phyloP scores from a whole-genome alignment of 1,140 invertebrate genomes.

The Euschistus heros region DNA sequence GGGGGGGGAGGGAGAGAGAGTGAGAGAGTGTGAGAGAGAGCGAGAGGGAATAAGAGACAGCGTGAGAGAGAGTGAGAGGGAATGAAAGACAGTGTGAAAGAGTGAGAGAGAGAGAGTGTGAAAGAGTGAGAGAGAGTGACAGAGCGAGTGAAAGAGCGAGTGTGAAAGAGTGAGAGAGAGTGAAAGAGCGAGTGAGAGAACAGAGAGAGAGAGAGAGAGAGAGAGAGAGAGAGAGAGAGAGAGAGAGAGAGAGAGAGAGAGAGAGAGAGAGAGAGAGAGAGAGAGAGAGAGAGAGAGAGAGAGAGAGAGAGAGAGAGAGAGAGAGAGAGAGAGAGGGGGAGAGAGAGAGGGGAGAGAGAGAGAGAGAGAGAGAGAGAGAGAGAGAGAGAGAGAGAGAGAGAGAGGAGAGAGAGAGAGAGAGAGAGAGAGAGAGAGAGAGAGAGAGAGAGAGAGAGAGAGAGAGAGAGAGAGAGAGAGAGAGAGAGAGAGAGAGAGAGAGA shows the following conservation, averaged over 20 bases:
- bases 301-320: neutral
- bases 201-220: neutral
- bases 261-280: neutral
- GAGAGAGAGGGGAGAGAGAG: neutral
- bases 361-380: neutral
- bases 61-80: neutral
- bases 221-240: neutral
- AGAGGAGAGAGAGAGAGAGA: conserved; percentile 26
- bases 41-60: neutral
- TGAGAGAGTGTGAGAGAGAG: neutral
- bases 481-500: conserved; percentile 17
- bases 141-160: neutral
- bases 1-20: neutral
- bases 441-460: conserved; percentile 26
- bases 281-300: neutral
- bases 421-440: conserved; percentile 28
- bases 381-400: conserved; percentile 17
- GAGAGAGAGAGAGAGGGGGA: neutral
- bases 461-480: conserved; percentile 26
- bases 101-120: neutral
- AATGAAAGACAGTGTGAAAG: neutral
- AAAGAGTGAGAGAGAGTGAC: neutral
- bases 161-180: neutral
- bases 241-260: neutral
- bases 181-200: neutral